Base-by-base conservation (phyloP, 2,113 vertebrate species). In the Thamnophis sirtalis region DNA sequence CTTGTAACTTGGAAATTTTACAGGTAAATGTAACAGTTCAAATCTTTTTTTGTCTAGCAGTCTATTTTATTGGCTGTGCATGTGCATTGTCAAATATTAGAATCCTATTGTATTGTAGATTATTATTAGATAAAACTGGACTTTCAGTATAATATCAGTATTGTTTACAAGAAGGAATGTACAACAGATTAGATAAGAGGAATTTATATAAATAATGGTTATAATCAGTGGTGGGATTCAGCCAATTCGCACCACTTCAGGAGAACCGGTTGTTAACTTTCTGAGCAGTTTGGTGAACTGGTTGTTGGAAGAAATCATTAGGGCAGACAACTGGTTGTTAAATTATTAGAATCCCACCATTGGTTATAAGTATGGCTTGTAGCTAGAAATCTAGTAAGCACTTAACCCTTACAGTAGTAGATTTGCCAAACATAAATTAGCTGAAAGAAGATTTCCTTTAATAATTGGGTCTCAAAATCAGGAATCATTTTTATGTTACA, bases 341-440 rank as follows among this genome's bases (percentile, higher is more conserved):
- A 53, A 53, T 11, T 53, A 53, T 53, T 53, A 3, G 51, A 53
- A 53, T 53, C 51, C 11, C n/a, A n/a, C n/a, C n/a, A n/a, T n/a
- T n/a, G n/a, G n/a, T n/a, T n/a, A n/a, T n/a, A n/a, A n/a, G n/a
- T 96, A 24, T 89, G 90, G 96, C 86, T n/a, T 87, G 93, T 96
- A 94, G 93, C 93, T 96, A 96, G 93, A 96, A 96, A 96, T 90
- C 94, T 91, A n/a, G 51, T 53, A 22, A 87, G 28, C 63, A 13
- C n/a, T 33, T 33, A 73, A 73, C n/a, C 33, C 28, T 68, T 33
- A 9, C 13, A 13, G 53, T 54, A 73, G 63, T 33, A 73, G 63
- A 33, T 73, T 68, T 68, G 63, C 63, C 11, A 1, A 68, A 15
- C 28, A 33, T 33, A 33, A 33, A 73, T 73, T 68, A 33, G 63